These are phyloP conservation scores for Pseudopodoces humilis DNA, from an alignment of 2,113 vertebrate genomes.

Conservation along the genomic window DNA sequence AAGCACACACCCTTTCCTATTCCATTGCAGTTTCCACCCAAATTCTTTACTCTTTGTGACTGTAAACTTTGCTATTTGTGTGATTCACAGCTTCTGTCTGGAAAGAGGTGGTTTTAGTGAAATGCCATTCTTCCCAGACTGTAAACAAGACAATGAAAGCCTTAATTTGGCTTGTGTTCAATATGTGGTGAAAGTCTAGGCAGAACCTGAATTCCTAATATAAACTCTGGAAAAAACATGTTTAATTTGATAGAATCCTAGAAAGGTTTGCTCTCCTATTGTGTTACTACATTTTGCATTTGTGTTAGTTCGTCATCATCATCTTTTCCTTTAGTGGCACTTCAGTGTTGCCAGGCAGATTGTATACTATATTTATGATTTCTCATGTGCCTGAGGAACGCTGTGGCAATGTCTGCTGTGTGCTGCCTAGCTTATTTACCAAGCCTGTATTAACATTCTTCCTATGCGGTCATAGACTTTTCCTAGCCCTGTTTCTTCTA, in stretches of 20 bases:
- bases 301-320: background rate
- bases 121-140: background rate
- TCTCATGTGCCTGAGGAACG: background rate
- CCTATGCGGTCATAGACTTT: fast-evolving
- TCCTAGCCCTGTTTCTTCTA: background rate
- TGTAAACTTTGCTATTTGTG: background rate
- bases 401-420: background rate
- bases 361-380: background rate
- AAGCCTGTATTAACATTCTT: background rate
- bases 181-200: background rate
- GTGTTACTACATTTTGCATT: fast-evolving
- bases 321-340: background rate
- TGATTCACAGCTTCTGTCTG: background rate
- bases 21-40: background rate
- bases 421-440: background rate
- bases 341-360: background rate
- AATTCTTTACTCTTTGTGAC: background rate
- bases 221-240: background rate
- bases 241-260: background rate
- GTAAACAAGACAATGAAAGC: background rate
- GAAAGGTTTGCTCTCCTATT: background rate
- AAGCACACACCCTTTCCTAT: fast-evolving
- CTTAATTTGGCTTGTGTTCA: background rate
- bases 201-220: background rate
- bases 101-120: background rate